Base-by-base conservation (phyloP, 2,113 vertebrate genomes). In the Corynorhinus townsendii region DNA sequence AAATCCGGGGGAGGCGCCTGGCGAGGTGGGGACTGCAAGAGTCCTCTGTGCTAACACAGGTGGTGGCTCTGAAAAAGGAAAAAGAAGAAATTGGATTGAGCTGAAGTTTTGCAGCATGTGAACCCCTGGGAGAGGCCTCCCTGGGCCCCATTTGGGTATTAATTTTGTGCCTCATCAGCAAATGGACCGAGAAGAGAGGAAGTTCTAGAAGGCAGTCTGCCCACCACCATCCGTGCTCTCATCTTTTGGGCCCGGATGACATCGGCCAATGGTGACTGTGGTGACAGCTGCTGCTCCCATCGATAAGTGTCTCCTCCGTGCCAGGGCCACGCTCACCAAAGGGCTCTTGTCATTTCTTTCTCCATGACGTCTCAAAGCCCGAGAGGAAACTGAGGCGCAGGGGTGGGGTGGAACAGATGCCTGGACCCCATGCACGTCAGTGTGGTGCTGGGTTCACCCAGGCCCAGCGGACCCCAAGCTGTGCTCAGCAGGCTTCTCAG, bases 221-320 rank as follows among this genome's bases (percentile, higher is more conserved):
- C 30, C 14, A 10, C 0, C 7, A 0, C 20, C 16, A 1, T 2
- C 10, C 1, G 3, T 15, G 1, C 26, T 81, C 26, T 81, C 26
- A 11, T 8, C n/a, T 28, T 49, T 22, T 3, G 62, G 45, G 59
- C 17, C 28, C 4, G 3, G 82, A 47, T 47, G 15, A 33, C 28
- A 2, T 15, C 1, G 28, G 68, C 77, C 1, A 0, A 59, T 4
- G 26, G 26, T 30, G 28, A 14, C 19, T 16, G 17, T 26, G 22
- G 17, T 12, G 24, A 8, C 6, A 45, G 12, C 69, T n/a, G 20
- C 59, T 0, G 15, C 16, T 33, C 22, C 59, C 8, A 0, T 14
- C 20, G 5, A 5, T 0, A 14, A 24, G 10, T 0, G 2, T 43
- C 43, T 69, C 30, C 33, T 43, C 22, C 14, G 11, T 14, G 28